Evolutionary conservation across 1,140 invertebrate genomes (phyloP), one percentile per base, ranked within the genome.

Genomic region (Lordiphosa collinella): DNA sequence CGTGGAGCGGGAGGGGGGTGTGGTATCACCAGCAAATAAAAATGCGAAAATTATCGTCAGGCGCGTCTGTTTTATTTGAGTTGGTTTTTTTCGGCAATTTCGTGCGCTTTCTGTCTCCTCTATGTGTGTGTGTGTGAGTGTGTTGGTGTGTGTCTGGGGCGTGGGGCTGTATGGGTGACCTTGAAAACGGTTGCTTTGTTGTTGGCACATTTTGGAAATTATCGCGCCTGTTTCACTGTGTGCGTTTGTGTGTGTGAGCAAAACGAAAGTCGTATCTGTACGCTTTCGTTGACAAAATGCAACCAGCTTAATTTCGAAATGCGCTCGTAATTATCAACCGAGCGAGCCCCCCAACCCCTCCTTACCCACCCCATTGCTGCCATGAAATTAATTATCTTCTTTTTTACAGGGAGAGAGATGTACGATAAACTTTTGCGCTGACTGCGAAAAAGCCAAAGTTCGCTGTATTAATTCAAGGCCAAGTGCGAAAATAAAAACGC

Each of bases 351-450:
- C 36, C 38, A 11, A 7, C 34, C 43, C n/a, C 10, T 14, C 22
- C n/a, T 29, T 18, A n/a, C n/a, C 44, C 18, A 25, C 41, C 38
- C 31, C 53, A 58, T 48, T 58, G 63, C 47, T 58, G 63, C 47
- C 66, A 70, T 68, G 60, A 82, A 84, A 80, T 75, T 79, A 79
- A 79, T 79, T 79, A 79, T 79, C 71, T 44, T 31, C 41, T 31
- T 82, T 71, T 86, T 86, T 86, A 86, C 73, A 82, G 67, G 69
- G 74, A 86, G 86, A 82, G 71, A 72, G 79, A 86, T 86, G 84
- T 53, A 86, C 80, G 79, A 85, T 85, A 85, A 85, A 85, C 74
- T 70, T 70, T 44, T 64, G 60, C 64, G 56, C 59, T 48, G 37
- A 49, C 49, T 31, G 22, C 6, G 22, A 51, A 73, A 76, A 84